These are phyloP conservation scores for Chaunax sp. DNA, from an alignment of 2,797 vertebrate species.

Conservation along the genomic window DNA sequence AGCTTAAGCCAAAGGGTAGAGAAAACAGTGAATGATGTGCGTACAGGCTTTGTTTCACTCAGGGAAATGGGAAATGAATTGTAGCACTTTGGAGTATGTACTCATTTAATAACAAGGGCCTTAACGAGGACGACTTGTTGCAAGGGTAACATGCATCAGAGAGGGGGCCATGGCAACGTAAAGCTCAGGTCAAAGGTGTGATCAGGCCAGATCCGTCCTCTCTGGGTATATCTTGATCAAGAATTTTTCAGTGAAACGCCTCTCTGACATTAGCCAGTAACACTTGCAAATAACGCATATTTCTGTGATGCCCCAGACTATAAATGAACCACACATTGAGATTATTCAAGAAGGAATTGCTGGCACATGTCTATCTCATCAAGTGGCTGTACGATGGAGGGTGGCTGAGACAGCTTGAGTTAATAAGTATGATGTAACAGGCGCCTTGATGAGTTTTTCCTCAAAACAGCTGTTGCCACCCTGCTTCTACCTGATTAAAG, in stretches of 20 bases:
- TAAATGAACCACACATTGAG: constrained; percentile 24
- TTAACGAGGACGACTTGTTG: neutral
- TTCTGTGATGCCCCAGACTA: constrained; percentile 3
- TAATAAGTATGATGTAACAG: constrained; percentile 81
- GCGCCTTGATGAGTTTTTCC: constrained; percentile 83
- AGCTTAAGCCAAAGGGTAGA: constrained; percentile 17
- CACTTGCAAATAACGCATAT: neutral
- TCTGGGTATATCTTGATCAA: neutral
- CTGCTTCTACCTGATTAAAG: constrained; percentile 78
- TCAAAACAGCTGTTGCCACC: constrained; percentile 81
- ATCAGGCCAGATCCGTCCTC: constrained; percentile 18
- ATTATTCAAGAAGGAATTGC: constrained; percentile 46
- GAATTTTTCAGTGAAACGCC: neutral
- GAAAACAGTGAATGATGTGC: neutral
- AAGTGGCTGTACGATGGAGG: constrained; percentile 49
- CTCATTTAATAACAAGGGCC: constrained; percentile 5
- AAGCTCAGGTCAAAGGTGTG: constrained; percentile 33
- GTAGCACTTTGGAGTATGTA: neutral
- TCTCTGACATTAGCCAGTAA: neutral
- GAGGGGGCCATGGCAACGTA: neutral
- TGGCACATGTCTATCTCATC: constrained; percentile 63
- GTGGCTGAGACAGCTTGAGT: constrained; percentile 66
- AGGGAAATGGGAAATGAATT: neutral
- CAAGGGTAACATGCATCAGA: neutral
- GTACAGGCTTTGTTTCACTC: rapidly evolving